phyloP scores from a whole-genome alignment of 2,113 vertebrate species.

The Trochalopteron elliotii region DNA sequence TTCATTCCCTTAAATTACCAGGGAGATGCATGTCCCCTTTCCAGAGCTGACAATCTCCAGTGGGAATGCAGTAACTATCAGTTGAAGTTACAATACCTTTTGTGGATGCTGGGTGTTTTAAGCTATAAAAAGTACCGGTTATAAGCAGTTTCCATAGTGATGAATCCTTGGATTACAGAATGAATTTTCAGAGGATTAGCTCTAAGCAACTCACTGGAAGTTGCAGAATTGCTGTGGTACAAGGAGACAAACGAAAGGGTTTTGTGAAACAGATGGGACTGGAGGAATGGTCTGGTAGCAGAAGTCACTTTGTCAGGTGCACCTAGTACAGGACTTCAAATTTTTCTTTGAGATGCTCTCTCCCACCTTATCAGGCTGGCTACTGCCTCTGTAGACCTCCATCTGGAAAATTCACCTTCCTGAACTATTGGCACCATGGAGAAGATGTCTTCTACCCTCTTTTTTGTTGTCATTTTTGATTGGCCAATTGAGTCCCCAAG shows the following conservation, averaged over 20 bases:
- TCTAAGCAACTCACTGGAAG: slow-evolving; percentile 46
- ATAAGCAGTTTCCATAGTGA: slow-evolving; percentile 75
- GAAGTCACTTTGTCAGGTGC: neutral
- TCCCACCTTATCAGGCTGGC: neutral
- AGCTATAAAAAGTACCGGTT: slow-evolving; percentile 64
- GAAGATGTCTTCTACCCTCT: neutral
- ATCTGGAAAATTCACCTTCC: neutral
- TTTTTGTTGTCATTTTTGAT: neutral
- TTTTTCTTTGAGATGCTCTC: neutral
- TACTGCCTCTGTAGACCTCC: neutral
- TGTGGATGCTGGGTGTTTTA: slow-evolving; percentile 14
- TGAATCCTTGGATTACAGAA: slow-evolving; percentile 54
- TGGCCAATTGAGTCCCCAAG: neutral
- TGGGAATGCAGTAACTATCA: neutral
- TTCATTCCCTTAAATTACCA: neutral
- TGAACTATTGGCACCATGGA: neutral
- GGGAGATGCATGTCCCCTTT: neutral
- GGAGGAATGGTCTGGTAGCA: neutral
- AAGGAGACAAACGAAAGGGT: neutral
- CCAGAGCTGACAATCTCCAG: neutral
- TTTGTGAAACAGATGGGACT: neutral
- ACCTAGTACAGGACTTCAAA: neutral
- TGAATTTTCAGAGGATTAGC: slow-evolving; percentile 69
- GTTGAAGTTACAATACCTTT: slow-evolving; percentile 24
- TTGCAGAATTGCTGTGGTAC: neutral